Base-by-base conservation (phyloP, 2,797 vertebrate genomes). In the Phyllotis vaccarum region DNA sequence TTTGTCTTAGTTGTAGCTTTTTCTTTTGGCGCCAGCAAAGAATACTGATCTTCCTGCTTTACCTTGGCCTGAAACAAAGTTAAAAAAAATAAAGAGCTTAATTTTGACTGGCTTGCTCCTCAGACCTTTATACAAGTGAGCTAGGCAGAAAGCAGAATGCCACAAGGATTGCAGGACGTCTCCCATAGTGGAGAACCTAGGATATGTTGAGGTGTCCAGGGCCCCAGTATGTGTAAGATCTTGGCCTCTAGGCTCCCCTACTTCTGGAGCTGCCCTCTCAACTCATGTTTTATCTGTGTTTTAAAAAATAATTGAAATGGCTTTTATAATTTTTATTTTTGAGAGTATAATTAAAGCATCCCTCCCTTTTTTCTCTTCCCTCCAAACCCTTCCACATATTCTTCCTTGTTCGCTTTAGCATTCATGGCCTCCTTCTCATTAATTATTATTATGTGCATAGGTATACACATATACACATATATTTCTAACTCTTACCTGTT, bases 31-130 rank as follows among this genome's bases (percentile, higher is more conserved):
- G 80, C 0, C 96, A n/a, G 34, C 75, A 72, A 40, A 96, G 70
- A 3, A 70, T 3, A 10, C 37, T 58, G 11, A 54, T 98, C 97
- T 58, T 97, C 97, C 93, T 96, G 97, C 75, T 96, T 86, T 78
- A 89, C 85, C 46, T 95, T 97, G 24, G 93, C 91, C 98, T 98
- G 92, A 91, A 62, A 94, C n/a, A 68, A 74, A 93, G 17, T 13
- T 22, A 21, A 78, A 82, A 97, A 79, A 96, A 97, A 60, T 7
- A 70, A 70, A 37, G 17, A 87, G 19, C 19, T 56, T 95, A 29
- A 56, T 94, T 97, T 83, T 83, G 58, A 88, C 78, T 79, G 79
- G 89, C 40, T 21, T 66, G 58, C 6, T 75, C 5, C 93, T 52
- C 52, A 75, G 79, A 86, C 7, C 21, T 93, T 92, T 95, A 66